Evolutionary conservation across 2,797 vertebrate species (phyloP).

Genomic region (Leptodactylus fallax): DNA sequence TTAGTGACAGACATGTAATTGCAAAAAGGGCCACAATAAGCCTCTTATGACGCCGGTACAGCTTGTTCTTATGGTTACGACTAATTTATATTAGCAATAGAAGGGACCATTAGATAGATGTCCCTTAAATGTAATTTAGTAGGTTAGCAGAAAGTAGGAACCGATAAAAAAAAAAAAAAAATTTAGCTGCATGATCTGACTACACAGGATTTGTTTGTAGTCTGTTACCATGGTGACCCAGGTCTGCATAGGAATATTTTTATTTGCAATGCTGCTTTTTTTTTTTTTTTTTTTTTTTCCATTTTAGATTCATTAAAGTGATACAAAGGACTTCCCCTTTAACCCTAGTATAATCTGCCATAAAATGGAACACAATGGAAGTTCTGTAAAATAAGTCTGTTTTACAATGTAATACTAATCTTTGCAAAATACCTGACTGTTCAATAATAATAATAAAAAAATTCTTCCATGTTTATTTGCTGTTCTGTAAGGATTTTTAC

Average conservation of each 20-base stretch:
- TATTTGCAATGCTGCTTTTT: not conserved
- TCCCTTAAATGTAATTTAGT: too few relatives aligned
- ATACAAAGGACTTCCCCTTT: not conserved
- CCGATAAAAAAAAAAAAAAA: too few relatives aligned
- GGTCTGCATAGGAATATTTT: not conserved
- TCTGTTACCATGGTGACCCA: not conserved
- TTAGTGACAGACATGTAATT: not conserved
- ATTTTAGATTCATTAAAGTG: not conserved
- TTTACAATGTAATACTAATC: not conserved
- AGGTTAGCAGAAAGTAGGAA: too few relatives aligned
- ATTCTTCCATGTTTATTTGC: not conserved
- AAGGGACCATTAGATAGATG: constrained; percentile 1
- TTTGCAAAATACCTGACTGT: not conserved
- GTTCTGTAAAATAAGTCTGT: constrained; percentile 30
- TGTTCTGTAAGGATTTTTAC: not conserved
- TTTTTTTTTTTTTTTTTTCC: not conserved
- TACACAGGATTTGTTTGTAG: not conserved
- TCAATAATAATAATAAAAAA: not conserved
- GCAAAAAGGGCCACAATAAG: too few relatives aligned
- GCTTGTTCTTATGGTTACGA: not conserved
- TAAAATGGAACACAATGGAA: not conserved
- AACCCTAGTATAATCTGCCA: not conserved
- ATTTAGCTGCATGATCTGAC: not conserved
- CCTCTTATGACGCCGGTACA: not conserved
- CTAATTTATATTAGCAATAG: not conserved